These are phyloP conservation scores for Sebastolobus altivelis DNA, from an alignment of 2,797 vertebrate genomes.

Conservation along the genomic window DNA sequence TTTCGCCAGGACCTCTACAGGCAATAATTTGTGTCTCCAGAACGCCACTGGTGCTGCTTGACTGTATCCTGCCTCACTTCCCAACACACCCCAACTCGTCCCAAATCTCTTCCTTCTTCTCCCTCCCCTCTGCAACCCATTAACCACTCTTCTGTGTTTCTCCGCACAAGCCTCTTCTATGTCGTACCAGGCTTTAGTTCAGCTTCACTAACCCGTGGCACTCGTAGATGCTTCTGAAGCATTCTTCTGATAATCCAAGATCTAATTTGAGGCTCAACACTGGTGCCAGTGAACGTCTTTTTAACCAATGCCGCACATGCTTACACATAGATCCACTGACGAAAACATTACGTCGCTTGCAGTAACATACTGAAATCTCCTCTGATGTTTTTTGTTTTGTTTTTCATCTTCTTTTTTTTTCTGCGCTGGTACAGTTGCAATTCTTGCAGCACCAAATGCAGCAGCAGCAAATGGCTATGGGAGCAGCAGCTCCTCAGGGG, in stretches of 20 bases:
- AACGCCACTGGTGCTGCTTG: slow-evolving; percentile 91
- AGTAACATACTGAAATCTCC: slow-evolving; percentile 14
- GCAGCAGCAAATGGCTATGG: slow-evolving; percentile 98
- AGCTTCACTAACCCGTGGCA: slow-evolving; percentile 77
- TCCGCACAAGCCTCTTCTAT: slow-evolving; percentile 63
- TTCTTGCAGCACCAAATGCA: slow-evolving; percentile 94
- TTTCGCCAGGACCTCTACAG: slow-evolving; percentile 51
- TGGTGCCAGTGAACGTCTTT: slow-evolving; percentile 17
- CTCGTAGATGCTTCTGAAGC: background rate
- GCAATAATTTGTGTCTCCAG: slow-evolving; percentile 55
- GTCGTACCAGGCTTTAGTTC: slow-evolving; percentile 58
- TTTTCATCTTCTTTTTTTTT: slow-evolving; percentile 42
- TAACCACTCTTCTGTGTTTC: slow-evolving; percentile 72
- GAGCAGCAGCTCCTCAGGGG: slow-evolving; percentile 87
- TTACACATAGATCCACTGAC: slow-evolving; percentile 11
- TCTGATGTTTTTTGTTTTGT: slow-evolving; percentile 40
- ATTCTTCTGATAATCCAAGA: slow-evolving; percentile 4
- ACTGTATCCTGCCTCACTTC: slow-evolving; percentile 82
- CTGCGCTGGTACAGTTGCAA: slow-evolving; percentile 89
- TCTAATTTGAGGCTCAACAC: slow-evolving; percentile 4
- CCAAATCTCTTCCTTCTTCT: slow-evolving; percentile 41
- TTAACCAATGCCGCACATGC: slow-evolving; percentile 38
- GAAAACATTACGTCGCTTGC: background rate
- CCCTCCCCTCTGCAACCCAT: slow-evolving; percentile 72
- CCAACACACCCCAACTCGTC: slow-evolving; percentile 50